Conservation (phyloP, 2,113 vertebrate species). For the Oophaga pumilio region DNA sequence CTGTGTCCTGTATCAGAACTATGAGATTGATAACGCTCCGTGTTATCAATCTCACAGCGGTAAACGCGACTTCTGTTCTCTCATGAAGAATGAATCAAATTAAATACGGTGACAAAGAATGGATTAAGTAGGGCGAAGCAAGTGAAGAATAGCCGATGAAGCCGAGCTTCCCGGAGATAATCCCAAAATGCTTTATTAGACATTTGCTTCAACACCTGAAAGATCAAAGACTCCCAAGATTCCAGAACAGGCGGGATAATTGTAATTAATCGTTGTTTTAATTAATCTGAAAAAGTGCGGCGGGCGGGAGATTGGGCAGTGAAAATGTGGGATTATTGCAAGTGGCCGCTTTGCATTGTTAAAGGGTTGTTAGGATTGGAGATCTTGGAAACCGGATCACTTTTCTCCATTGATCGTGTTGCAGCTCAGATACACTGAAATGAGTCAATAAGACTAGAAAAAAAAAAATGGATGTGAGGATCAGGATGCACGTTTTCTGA, state of each 20-base stretch:
- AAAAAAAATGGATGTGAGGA: no score
- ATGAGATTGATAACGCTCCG: conserved; percentile 73
- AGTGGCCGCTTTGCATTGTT: no score
- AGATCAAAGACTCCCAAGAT: conserved; percentile 55
- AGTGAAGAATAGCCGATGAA: conserved; percentile 61
- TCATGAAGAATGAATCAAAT: conserved; percentile 77
- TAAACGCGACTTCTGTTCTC: conserved; percentile 75
- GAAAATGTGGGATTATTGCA: conserved; percentile 5
- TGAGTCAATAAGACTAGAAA: no score
- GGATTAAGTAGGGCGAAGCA: conserved; percentile 78
- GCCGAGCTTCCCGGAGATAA: conserved; percentile 73
- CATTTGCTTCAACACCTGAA: conserved; percentile 63
- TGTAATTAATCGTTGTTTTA: conserved; percentile 43
- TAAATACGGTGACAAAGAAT: conserved; percentile 78
- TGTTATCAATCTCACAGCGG: conserved; percentile 75
- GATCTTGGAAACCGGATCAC: no score
- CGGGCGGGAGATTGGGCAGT: not conserved
- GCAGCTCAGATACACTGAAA: no score
- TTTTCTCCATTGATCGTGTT: no score
- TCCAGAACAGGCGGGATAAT: conserved; percentile 46
- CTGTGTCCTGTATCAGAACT: conserved; percentile 75
- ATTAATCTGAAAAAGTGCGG: conserved; percentile 32
- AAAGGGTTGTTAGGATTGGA: no score
- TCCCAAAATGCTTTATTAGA: conserved; percentile 68
- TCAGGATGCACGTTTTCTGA: no score